Evolutionary conservation across 2,888 invertebrate genomes (phyloP), one percentile per base, ranked within the genome.

Genomic region (Julus scandinavius): DNA sequence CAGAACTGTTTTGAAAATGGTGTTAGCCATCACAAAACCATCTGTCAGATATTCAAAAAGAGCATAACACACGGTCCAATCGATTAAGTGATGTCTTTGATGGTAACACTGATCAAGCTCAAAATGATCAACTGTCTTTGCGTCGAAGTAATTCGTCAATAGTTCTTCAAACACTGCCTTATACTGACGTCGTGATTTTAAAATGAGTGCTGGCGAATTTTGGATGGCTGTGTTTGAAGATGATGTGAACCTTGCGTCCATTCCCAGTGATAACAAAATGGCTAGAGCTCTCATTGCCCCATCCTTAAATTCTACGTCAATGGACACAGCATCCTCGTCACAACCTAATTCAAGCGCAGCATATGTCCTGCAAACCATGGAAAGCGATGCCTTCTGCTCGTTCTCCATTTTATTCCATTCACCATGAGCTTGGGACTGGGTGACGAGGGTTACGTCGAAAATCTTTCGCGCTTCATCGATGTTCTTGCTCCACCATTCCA

Each of bases 11-110:
- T 86, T 50, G 29, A 7, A 86, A 49, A 54, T 15, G 17, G 41
- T 29, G 9, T 11, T 86, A n/a, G 90, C 90, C 38, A 90, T 88
- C 54, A 90, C 89, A 40, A 91, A 41, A 63, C 90, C 91, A 29
- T 89, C 89, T 40, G 91, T 90, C 89, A 91, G 90, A 88, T 91
- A 92, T 86, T 91, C 91, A 90, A 92, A 92, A 87, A 91, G 88
- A 7, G 91, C 90, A 89, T 90, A 91, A 89, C 92, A 92, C 40
- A 90, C 90, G 17, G 90, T 88, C 85, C 90, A 88, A 63, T 90
- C 90, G 9, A 89, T 87, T 87, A 88, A 72, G n/a, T 89, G 54
- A 3, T 86, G 29, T 1, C 88, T 88, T 11, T 45, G 63, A 13
- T 29, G 13, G 87, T 54, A n/a, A 20, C 4, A 20, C 11, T 7